Conservation (phyloP, 2,797 vertebrate species). For the Sebastes hubbsi region DNA sequence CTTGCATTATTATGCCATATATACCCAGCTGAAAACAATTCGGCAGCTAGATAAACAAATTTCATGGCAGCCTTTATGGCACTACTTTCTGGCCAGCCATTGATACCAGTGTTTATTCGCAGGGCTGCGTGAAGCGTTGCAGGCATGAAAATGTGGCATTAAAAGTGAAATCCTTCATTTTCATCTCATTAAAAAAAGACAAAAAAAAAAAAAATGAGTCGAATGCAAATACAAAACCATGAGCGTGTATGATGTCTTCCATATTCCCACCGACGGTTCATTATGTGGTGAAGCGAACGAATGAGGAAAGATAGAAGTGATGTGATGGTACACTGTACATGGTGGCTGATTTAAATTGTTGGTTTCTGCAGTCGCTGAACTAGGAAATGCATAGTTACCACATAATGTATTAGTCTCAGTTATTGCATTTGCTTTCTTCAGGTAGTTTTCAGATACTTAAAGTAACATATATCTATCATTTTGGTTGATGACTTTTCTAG, state of each 20-base stretch:
- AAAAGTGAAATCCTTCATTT: constrained; percentile 89
- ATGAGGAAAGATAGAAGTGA: constrained; percentile 27
- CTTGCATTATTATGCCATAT: constrained; percentile 80
- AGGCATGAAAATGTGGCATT: constrained; percentile 84
- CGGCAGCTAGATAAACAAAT: constrained; percentile 82
- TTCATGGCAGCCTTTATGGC: constrained; percentile 81
- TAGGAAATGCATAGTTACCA: constrained; percentile 22
- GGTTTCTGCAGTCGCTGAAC: constrained; percentile 27
- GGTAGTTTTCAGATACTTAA: not conserved
- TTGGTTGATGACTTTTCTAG: not conserved
- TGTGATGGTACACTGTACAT: not conserved
- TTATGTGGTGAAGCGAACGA: constrained; percentile 54
- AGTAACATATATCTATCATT: not conserved
- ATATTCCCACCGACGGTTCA: constrained; percentile 42
- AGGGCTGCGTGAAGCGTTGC: constrained; percentile 81
- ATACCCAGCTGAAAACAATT: constrained; percentile 79
- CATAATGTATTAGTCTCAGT: not conserved
- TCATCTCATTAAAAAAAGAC: constrained; percentile 84
- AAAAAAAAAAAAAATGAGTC: constrained; percentile 46
- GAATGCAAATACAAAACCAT: constrained; percentile 81
- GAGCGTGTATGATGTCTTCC: constrained; percentile 47
- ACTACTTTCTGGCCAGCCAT: constrained; percentile 82
- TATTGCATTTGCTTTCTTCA: not conserved
- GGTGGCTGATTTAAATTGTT: constrained; percentile 44
- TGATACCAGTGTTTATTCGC: constrained; percentile 88